phyloP scores from a whole-genome alignment of 2,888 invertebrate species.

The Protonemura montana region DNA sequence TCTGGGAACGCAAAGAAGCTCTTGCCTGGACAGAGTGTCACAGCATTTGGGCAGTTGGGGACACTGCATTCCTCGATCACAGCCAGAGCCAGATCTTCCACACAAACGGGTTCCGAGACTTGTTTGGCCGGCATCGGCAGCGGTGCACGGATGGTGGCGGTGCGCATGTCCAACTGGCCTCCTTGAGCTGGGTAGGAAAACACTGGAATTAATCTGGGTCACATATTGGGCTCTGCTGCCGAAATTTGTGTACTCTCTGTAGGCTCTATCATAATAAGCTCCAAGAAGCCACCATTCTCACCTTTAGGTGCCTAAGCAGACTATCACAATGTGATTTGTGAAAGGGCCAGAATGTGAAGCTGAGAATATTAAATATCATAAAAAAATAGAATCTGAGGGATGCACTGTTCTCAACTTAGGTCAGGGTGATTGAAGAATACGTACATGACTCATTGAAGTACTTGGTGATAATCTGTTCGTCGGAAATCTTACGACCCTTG shows the following conservation, averaged over 20 bases:
- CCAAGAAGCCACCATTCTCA: no score
- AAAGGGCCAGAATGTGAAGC: no score
- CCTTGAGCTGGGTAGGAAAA: not conserved
- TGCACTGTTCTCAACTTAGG: not conserved
- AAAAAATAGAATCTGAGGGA: not conserved
- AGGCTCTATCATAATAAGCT: no score
- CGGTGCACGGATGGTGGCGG: not conserved
- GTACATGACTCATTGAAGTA: conserved; percentile 32
- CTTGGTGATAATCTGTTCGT: conserved; percentile 43
- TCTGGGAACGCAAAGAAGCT: conserved; percentile 45
- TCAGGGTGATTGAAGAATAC: not conserved
- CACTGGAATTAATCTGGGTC: not conserved
- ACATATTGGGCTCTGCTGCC: not conserved
- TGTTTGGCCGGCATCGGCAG: not conserved
- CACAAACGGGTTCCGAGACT: not conserved
- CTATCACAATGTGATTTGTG: no score
- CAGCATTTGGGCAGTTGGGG: conserved; percentile 41
- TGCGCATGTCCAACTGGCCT: not conserved
- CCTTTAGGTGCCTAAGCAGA: no score
- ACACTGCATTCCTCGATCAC: conserved; percentile 37
- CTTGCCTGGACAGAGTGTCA: conserved; percentile 39
- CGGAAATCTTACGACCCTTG: conserved; percentile 44
- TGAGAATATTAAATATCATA: no score
- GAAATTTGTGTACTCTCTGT: no score
- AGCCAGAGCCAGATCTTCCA: not conserved